Evolutionary conservation across 2,888 invertebrate species (phyloP), one percentile per base, ranked within the genome.

Genomic region (Rambutsinella grinnellia): DNA sequence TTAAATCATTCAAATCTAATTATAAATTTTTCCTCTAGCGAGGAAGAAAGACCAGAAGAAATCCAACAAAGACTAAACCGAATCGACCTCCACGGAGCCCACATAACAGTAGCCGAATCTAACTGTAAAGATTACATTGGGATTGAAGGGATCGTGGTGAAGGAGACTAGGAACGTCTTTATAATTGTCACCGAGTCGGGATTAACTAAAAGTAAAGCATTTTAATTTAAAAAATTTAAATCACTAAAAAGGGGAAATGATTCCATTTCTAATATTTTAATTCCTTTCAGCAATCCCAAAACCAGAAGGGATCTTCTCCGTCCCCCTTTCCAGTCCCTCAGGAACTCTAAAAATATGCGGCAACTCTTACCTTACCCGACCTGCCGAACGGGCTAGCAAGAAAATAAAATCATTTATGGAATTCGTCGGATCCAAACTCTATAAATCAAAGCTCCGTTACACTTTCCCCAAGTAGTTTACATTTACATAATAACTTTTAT

Each of bases 151-250:
- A 84, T 84, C 58, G 80, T 84, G 15, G 79, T 84, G 5, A 82
- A 82, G 61, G 85, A 85, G 36, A 84, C 84, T 1, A 84, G 79
- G 75, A 84, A 84, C 67, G 80, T 83, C 0, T 84, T 85, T 61
- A 71, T 81, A 1, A 49, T 85, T 46, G 82, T 84, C 8, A 82
- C 82, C 13, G 24, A 54, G 21, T 53, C 57, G n/a, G 78, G 82
- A 54, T 17, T 57, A 46, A 80, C 84, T 5, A 84, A 84, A 79
- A 80, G 82, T 81, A 81, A 81, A 65, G n/a, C n/a, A n/a, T n/a
- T n/a, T n/a, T n/a, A n/a, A n/a, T n/a, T n/a, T 60, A 27, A 60
- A 58, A n/a, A 61, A 46, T 19, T 53, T 27, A 27, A 36, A 36
- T 17, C n/a, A 2, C 27, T 56, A 5, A 51, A 51, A 8, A 51